Percentiles rank a stretch among this genome's conserved stretches.
These are phyloP conservation scores for Megalops atlanticus DNA, from an alignment of 2,113 vertebrate species.

Conservation along the genomic window DNA sequence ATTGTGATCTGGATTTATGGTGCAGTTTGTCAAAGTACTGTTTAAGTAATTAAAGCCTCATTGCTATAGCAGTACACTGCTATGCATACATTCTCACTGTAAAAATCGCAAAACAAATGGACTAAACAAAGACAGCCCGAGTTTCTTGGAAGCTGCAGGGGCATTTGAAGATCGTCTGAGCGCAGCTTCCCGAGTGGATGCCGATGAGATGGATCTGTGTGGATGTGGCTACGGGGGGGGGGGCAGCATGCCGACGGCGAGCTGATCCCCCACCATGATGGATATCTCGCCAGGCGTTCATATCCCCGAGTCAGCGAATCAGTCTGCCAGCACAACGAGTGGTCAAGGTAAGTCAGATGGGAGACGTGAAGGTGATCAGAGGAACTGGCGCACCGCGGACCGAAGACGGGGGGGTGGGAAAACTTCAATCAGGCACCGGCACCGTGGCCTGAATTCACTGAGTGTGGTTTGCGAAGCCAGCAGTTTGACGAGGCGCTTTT, in stretches of 20 bases:
- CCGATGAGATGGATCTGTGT: not conserved
- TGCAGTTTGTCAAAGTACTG: constrained; percentile 9
- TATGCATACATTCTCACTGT: not conserved
- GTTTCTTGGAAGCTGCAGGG: not conserved
- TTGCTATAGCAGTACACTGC: not conserved
- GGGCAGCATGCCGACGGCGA: not conserved
- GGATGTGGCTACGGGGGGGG: constrained; percentile 6
- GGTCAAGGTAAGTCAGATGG: constrained; percentile 30
- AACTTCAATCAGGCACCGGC: not conserved
- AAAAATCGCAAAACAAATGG: not conserved
- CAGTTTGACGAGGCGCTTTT: constrained; percentile 21
- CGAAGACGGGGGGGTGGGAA: not conserved
- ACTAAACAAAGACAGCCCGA: not conserved
- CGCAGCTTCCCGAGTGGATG: not conserved
- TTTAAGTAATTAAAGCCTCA: constrained; percentile 14
- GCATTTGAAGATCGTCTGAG: not conserved
- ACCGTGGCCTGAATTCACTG: not conserved
- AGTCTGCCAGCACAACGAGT: not conserved
- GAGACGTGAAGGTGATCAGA: not conserved
- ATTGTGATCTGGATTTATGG: constrained; percentile 30
- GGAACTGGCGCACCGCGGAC: not conserved
- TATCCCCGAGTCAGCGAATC: constrained; percentile 37
- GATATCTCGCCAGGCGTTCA: constrained; percentile 18
- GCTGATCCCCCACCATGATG: constrained; percentile 25
- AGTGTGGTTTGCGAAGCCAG: constrained; percentile 19